Percentiles rank a stretch among this genome's conserved stretches.
phyloP scores from a whole-genome alignment of 1,140 invertebrate genomes.

The Aphelenchoides besseyi region DNA sequence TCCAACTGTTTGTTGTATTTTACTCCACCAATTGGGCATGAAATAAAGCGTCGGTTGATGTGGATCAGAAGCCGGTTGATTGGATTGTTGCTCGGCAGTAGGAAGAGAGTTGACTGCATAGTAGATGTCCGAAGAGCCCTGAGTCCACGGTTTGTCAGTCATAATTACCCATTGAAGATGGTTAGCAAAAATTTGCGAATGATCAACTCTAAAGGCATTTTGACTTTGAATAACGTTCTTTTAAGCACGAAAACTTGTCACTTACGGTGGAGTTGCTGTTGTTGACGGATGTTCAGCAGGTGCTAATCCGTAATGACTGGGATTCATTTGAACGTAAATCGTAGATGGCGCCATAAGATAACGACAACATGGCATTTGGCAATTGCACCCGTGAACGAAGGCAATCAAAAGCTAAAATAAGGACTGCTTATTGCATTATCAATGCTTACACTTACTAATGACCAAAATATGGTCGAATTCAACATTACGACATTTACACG shows the following conservation, averaged over 20 bases:
- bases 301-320: not conserved
- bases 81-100: not conserved
- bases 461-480: not conserved
- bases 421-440: not conserved
- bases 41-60: constrained; percentile 4
- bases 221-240: not conserved
- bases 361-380: constrained; percentile 11
- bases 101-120: not conserved
- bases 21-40: constrained; percentile 15
- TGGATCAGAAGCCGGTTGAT: not conserved
- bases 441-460: constrained; percentile 4
- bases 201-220: not conserved
- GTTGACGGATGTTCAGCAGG: not conserved
- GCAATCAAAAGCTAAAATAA: not conserved
- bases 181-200: constrained; percentile 4
- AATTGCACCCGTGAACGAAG: not conserved
- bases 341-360: constrained; percentile 12
- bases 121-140: not conserved
- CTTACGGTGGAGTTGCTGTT: not conserved
- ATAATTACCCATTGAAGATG: constrained; percentile 14
- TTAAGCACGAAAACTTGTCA: not conserved
- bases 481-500: not conserved
- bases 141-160: constrained; percentile 12
- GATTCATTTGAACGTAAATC: constrained; percentile 17
- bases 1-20: constrained; percentile 9